Evolutionary conservation across 2,888 invertebrate genomes (phyloP).

Genomic region (Drosophila borborema): DNA sequence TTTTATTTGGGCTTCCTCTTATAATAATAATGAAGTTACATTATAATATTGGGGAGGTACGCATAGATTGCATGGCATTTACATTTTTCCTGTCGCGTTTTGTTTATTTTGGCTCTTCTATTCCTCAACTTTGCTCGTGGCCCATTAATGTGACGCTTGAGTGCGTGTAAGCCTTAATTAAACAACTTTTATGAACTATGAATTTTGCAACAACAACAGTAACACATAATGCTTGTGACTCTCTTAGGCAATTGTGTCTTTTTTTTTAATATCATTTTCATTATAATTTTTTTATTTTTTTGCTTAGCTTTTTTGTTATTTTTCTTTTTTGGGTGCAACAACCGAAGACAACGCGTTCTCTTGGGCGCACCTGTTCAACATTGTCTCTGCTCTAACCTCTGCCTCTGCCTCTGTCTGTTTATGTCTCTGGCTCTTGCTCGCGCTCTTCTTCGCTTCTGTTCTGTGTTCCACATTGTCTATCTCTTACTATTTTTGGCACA

Average conservation of each 20-base stretch:
- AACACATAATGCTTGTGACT: constrained; percentile 33
- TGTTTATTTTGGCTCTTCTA: constrained; percentile 5
- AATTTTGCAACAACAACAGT: constrained; percentile 34
- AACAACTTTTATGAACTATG: constrained; percentile 56
- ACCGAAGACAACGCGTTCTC: constrained; percentile 34
- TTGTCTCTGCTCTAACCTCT: background rate
- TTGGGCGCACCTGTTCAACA: constrained; percentile 52
- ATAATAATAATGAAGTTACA: background rate
- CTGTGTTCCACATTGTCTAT: background rate
- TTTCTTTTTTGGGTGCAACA: constrained; percentile 52
- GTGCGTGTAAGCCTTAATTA: constrained; percentile 63
- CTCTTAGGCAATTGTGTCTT: constrained; percentile 22
- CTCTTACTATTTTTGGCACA: constrained; percentile 20
- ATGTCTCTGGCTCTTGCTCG: too few relatives aligned
- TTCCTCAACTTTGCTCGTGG: constrained; percentile 7
- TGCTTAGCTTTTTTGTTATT: constrained; percentile 20
- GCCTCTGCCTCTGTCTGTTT: background rate
- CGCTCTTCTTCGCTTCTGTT: background rate
- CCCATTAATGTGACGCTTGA: constrained; percentile 60
- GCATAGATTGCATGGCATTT: constrained; percentile 43
- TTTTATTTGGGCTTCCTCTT: background rate
- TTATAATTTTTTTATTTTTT: constrained; percentile 8
- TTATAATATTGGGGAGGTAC: constrained; percentile 19
- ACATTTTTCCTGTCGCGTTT: constrained; percentile 33
- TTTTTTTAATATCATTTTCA: background rate